Evolutionary conservation across 2,797 vertebrate species (phyloP), one percentile per base, ranked within the genome.

Genomic region (Microhierax caerulescens): DNA sequence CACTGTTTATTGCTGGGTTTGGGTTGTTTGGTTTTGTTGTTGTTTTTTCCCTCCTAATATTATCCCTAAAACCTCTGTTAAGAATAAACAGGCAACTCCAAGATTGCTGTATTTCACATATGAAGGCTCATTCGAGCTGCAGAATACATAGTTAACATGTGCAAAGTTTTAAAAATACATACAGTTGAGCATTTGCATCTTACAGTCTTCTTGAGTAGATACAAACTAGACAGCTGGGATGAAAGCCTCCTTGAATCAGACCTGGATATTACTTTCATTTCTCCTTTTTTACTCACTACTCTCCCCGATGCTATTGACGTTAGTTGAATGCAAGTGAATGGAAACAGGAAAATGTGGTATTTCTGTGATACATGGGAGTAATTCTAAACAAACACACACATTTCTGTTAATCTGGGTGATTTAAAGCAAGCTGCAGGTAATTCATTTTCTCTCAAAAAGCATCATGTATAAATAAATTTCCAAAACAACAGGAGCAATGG

Each of bases 181-280:
- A 53, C 23, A 19, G n/a, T 69, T 22, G 27, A 88, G 39, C 5
- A 11, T 48, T 51, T 74, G 43, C n/a, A 80, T 20, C 51, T 80
- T 48, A 25, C 2, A 10, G 13, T 50, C 47, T 89, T 87, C 54
- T 72, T 18, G 15, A 34, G 60, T 16, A 76, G 41, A 23, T 82
- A 79, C 50, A 90, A 76, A 53, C 34, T 34, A 84, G 48, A 63
- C 28, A 68, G n/a, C 20, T 39, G 39, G 2, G 2, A 70, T 81
- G 65, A 59, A 76, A 90, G 43, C 22, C 32, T 70, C 39, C 56
- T 61, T 61, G 30, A 54, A 63, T 39, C 74, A 76, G 47, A 36
- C 50, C 20, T 7, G 12, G 21, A 59, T 81, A 86, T 94, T 70
- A 41, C 61, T 90, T 93, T 69, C 59, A 81, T 84, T 96, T 93